These are phyloP conservation scores for Euwallacea similis DNA, from an alignment of 1,140 invertebrate species.

Conservation along the genomic window DNA sequence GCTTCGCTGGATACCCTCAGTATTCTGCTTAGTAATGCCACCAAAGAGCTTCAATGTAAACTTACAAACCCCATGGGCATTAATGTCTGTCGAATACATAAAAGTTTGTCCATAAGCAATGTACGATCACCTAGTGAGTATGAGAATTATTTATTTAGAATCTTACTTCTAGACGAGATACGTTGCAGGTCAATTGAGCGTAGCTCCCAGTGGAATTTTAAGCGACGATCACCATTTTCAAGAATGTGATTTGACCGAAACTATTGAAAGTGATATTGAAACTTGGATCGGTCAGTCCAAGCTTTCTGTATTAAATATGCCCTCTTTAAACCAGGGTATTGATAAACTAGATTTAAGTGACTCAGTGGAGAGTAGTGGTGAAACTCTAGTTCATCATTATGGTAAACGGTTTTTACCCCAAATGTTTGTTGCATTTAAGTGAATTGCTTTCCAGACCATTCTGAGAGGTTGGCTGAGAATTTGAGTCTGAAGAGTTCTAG, in stretches of 20 bases:
- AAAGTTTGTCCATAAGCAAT: constrained; percentile 51
- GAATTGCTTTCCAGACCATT: constrained; percentile 4
- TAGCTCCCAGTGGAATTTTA: constrained; percentile 49
- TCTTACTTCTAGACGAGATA: not conserved
- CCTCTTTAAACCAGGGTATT: constrained; percentile 35
- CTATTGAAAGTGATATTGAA: constrained; percentile 47
- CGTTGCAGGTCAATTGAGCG: constrained; percentile 51
- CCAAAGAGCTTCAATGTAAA: constrained; percentile 61
- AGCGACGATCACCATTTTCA: constrained; percentile 49
- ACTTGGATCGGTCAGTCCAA: constrained; percentile 52
- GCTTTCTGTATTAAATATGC: constrained; percentile 47
- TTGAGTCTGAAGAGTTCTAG: constrained; percentile 38
- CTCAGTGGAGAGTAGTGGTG: constrained; percentile 20
- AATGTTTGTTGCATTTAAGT: constrained; percentile 2
- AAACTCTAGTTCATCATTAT: constrained; percentile 5
- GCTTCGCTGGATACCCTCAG: constrained; percentile 79
- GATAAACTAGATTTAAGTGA: constrained; percentile 38
- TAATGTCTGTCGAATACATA: constrained; percentile 55
- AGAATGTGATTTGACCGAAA: constrained; percentile 49
- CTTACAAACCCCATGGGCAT: constrained; percentile 64
- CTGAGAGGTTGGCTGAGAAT: constrained; percentile 5
- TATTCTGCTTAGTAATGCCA: constrained; percentile 69
- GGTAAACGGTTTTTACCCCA: constrained; percentile 6
- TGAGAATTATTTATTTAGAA: constrained; percentile 2
- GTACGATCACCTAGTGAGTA: constrained; percentile 59